Evolutionary conservation across 2,113 vertebrate genomes (phyloP).

Genomic region (Gila orcuttii): DNA sequence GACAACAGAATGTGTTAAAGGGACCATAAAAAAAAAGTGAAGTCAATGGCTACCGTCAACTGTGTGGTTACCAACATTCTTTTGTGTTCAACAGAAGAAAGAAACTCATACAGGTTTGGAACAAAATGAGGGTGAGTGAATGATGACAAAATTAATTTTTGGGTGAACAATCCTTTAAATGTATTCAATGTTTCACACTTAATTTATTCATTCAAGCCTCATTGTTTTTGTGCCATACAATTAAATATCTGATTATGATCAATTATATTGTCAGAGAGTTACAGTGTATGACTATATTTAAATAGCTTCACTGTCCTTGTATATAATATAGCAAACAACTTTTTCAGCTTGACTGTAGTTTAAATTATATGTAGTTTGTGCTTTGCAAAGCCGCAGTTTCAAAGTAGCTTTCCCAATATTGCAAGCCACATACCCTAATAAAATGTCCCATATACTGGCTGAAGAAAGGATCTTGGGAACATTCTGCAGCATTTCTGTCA

Average conservation of each 20-base stretch:
- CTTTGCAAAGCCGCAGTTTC: background rate
- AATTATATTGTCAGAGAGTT: background rate
- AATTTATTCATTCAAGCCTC: background rate
- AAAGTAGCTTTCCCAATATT: background rate
- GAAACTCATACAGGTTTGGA: too few relatives aligned
- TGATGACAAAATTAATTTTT: too few relatives aligned
- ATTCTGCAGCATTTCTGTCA: conserved; percentile 33
- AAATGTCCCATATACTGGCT: conserved; percentile 34
- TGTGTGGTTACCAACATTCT: too few relatives aligned
- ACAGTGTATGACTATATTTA: background rate
- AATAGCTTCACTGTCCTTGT: background rate
- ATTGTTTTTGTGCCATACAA: background rate
- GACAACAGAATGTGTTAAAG: too few relatives aligned
- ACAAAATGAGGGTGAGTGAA: too few relatives aligned
- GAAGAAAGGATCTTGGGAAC: conserved; percentile 32
- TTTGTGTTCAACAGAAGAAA: too few relatives aligned
- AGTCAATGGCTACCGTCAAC: too few relatives aligned
- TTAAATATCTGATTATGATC: background rate
- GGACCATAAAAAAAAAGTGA: too few relatives aligned
- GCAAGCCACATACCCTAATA: conserved; percentile 10
- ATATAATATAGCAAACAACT: background rate
- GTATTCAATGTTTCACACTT: background rate
- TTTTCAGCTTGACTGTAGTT: background rate
- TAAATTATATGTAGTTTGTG: background rate
- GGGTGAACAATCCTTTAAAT: too few relatives aligned